Conservation (phyloP, 2,888 invertebrate species). For the Saturnia japonica region DNA sequence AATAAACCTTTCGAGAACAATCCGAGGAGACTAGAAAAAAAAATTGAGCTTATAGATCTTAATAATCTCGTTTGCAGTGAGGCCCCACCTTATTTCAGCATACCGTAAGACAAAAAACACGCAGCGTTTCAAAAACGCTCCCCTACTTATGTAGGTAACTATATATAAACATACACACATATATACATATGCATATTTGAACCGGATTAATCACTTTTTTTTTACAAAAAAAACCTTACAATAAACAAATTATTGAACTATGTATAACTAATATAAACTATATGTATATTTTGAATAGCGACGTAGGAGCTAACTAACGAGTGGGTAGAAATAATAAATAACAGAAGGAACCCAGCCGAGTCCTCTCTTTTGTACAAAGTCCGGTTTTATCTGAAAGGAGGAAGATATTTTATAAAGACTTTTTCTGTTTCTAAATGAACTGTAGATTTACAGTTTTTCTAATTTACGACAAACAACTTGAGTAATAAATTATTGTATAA, state of each 20-base stretch:
- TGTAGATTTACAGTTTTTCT: no score
- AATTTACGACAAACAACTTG: no score
- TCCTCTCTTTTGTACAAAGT: constrained; percentile 74
- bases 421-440: not conserved
- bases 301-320: constrained; percentile 75
- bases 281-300: constrained; percentile 68
- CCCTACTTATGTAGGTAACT: constrained; percentile 61
- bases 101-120: constrained; percentile 18
- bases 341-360: constrained; percentile 60
- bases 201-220: constrained; percentile 45
- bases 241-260: constrained; percentile 54
- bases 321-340: constrained; percentile 76
- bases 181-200: constrained; percentile 34
- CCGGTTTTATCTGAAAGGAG: constrained; percentile 61
- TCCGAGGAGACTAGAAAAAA: constrained; percentile 14
- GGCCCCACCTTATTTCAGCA: constrained; percentile 28
- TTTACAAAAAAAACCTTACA: constrained; percentile 66
- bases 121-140: constrained; percentile 44
- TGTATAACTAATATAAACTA: constrained; percentile 53
- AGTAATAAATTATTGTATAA: no score
- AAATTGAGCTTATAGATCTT: not conserved
- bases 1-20: constrained; percentile 19
- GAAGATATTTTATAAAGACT: constrained; percentile 24
- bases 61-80: constrained; percentile 16
- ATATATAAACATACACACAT: constrained; percentile 41